Evolutionary conservation across 2,113 vertebrate species (phyloP).

Genomic region (Lophura nycthemera): DNA sequence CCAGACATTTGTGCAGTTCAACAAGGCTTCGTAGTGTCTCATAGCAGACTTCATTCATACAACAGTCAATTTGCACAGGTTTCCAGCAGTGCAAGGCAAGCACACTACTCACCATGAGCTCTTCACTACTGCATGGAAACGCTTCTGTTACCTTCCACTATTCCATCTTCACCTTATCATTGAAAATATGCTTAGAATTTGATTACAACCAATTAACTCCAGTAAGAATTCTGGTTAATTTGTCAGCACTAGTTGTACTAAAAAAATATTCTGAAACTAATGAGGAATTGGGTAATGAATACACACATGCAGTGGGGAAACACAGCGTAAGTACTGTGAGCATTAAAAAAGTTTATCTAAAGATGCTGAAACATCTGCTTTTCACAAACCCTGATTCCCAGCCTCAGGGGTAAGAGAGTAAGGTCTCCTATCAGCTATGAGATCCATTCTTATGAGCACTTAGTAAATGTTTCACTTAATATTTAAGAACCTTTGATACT

Average conservation of each 20-base stretch:
- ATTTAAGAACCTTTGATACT: neutral
- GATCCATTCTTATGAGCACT: neutral
- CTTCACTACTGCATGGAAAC: rapidly evolving
- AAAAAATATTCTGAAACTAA: neutral
- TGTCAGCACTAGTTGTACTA: neutral
- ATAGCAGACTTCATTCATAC: neutral
- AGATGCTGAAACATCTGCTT: neutral
- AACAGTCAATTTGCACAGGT: neutral
- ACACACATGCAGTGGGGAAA: neutral
- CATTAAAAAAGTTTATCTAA: neutral
- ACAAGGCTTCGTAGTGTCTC: neutral
- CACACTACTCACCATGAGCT: neutral
- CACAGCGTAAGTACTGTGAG: neutral
- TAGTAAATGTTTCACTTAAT: neutral
- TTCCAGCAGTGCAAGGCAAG: neutral
- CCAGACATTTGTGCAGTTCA: neutral
- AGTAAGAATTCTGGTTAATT: neutral
- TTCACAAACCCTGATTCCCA: neutral
- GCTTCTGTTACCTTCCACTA: neutral
- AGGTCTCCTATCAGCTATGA: neutral
- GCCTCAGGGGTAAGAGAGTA: neutral
- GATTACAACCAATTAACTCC: neutral
- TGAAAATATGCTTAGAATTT: neutral
- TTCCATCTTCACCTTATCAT: neutral
- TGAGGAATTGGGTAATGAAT: neutral